Conservation (phyloP, 1,140 invertebrate genomes). For the Sesamia nonagrioides region DNA sequence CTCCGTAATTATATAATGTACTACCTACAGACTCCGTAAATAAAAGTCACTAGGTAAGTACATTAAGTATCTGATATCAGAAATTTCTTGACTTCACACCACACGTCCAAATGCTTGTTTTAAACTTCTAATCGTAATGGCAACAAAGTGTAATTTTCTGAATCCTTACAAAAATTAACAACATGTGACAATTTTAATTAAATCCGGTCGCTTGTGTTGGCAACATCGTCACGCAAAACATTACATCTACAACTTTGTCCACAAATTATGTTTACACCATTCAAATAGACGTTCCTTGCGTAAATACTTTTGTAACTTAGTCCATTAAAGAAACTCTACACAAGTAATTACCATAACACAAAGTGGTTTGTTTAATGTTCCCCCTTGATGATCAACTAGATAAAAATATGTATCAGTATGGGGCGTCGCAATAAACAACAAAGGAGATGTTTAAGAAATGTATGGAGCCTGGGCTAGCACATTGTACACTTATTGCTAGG, state of each 20-base stretch:
- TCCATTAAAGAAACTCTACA: constrained; percentile 76
- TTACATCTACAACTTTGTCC: constrained; percentile 77
- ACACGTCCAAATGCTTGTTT: constrained; percentile 8
- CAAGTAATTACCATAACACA: constrained; percentile 75
- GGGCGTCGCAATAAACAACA: constrained; percentile 7
- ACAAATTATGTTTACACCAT: constrained; percentile 83
- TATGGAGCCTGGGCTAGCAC: no score
- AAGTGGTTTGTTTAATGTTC: constrained; percentile 68
- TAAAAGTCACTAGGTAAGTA: no score
- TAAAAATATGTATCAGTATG: constrained; percentile 37
- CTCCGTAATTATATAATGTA: no score
- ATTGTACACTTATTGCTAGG: no score
- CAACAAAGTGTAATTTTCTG: constrained; percentile 19
- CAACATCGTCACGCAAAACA: constrained; percentile 71
- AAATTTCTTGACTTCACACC: background rate
- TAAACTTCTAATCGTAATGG: constrained; percentile 20
- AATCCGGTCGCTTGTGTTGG: constrained; percentile 72
- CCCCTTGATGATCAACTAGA: constrained; percentile 52
- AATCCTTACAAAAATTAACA: constrained; percentile 48
- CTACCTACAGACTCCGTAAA: background rate
- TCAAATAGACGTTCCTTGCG: constrained; percentile 76
- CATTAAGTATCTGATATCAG: no score
- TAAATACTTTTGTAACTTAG: constrained; percentile 77
- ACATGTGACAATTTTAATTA: constrained; percentile 72
- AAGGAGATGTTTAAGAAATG: no score